Conservation (phyloP, 2,888 invertebrate species). For the Nemotelus nigrinus region DNA sequence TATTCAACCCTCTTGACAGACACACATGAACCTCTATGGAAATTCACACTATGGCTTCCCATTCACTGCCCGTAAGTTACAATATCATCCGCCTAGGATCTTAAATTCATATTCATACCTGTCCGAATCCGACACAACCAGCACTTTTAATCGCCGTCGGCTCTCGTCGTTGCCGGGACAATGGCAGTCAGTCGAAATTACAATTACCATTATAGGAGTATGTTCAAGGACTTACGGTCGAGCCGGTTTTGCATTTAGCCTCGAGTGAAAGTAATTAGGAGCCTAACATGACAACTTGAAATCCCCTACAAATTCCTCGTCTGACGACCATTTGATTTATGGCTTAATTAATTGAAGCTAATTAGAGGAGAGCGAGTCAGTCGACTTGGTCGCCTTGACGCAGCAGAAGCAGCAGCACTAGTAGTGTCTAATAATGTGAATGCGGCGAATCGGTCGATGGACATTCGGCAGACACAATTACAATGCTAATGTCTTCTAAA, state of each 20-base stretch:
- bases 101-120: too few species aligned
- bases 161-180: neutral
- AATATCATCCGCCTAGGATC: too few species aligned
- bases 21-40: too few species aligned
- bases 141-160: constrained; percentile 15
- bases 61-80: too few species aligned
- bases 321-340: constrained; percentile 41
- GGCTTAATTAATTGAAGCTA: constrained; percentile 41
- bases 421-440: neutral
- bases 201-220: neutral
- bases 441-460: neutral
- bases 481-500: neutral
- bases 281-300: constrained; percentile 36
- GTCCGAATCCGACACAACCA: neutral
- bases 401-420: neutral
- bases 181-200: neutral
- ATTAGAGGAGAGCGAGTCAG: constrained; percentile 29
- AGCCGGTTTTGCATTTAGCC: neutral
- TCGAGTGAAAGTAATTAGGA: constrained; percentile 37
- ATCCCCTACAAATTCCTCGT: constrained; percentile 25
- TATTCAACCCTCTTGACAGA: too few species aligned
- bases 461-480: neutral
- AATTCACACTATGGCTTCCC: too few species aligned
- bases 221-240: neutral
- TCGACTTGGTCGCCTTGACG: neutral